Percentiles rank a stretch among this genome's conserved stretches.
phyloP scores from a whole-genome alignment of 2,888 invertebrate genomes.

The Brachyptera risi region DNA sequence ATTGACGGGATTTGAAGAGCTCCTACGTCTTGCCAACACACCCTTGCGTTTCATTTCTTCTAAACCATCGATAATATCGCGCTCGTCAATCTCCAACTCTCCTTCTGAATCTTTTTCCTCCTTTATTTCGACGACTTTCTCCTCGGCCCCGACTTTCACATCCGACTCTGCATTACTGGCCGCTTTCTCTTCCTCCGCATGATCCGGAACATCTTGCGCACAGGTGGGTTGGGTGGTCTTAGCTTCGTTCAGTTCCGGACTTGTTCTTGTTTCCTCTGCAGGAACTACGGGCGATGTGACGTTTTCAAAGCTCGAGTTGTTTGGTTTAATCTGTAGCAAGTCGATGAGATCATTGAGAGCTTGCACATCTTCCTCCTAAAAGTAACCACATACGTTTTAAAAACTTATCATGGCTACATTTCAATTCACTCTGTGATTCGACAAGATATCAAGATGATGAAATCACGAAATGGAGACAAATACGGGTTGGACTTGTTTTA shows the following conservation, averaged over 20 bases:
- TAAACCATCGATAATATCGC: not conserved
- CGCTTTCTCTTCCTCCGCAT: not conserved
- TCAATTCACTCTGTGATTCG: too few relatives aligned
- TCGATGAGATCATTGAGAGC: slow-evolving; percentile 80
- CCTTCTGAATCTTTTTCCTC: slow-evolving; percentile 9
- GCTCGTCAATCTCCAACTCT: slow-evolving; percentile 8
- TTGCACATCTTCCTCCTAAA: slow-evolving; percentile 73
- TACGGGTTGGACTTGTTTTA: too few relatives aligned
- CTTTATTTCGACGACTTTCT: not conserved
- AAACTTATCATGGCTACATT: too few relatives aligned
- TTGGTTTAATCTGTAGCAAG: slow-evolving; percentile 75
- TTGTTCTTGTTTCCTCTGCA: not conserved
- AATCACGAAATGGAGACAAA: too few relatives aligned
- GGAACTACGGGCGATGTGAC: slow-evolving; percentile 51
- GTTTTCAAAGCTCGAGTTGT: slow-evolving; percentile 52
- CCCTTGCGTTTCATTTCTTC: not conserved
- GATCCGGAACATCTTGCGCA: not conserved
- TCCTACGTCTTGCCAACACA: slow-evolving; percentile 51
- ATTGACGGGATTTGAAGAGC: slow-evolving; percentile 79
- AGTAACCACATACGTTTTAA: too few relatives aligned
- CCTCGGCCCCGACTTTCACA: not conserved
- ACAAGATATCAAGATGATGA: too few relatives aligned
- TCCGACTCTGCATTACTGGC: not conserved
- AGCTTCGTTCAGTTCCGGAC: not conserved
- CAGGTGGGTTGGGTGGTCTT: slow-evolving; percentile 7